Evolutionary conservation across 2,797 vertebrate species (phyloP).

Genomic region (Hoplostethus atlanticus): DNA sequence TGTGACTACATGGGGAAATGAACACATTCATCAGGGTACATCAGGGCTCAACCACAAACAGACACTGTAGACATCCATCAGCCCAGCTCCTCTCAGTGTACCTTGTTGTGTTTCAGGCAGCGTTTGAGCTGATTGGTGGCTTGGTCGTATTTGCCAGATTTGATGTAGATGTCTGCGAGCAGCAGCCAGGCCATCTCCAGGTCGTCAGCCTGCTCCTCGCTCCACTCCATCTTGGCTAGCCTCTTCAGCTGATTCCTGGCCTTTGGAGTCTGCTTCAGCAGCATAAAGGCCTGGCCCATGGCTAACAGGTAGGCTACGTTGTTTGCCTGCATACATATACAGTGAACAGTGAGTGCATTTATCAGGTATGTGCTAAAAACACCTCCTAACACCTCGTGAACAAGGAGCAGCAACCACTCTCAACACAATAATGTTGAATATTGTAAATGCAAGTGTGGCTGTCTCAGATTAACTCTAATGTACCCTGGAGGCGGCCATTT

Average conservation of each 20-base stretch:
- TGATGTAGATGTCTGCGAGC: slow-evolving; percentile 83
- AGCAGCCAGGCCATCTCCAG: slow-evolving; percentile 81
- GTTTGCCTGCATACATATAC: slow-evolving; percentile 54
- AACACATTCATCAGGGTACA: no score
- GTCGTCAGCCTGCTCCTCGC: slow-evolving; percentile 39
- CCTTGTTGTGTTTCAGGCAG: slow-evolving; percentile 84
- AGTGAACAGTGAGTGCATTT: neutral
- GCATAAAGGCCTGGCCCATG: slow-evolving; percentile 70
- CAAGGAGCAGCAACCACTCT: no score
- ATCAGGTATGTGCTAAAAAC: neutral
- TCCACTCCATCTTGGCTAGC: slow-evolving; percentile 72
- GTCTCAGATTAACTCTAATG: no score
- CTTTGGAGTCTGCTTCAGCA: slow-evolving; percentile 77
- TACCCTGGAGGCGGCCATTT: no score
- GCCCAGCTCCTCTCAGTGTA: slow-evolving; percentile 9
- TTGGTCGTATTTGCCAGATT: slow-evolving; percentile 80
- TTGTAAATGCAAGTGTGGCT: no score
- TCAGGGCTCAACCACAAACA: no score
- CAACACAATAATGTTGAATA: no score
- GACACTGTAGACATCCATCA: no score
- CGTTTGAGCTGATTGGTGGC: slow-evolving; percentile 76
- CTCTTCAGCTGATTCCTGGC: slow-evolving; percentile 81
- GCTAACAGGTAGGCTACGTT: slow-evolving; percentile 65
- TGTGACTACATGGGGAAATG: neutral
- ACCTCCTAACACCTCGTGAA: no score